Evolutionary conservation across 2,797 vertebrate species (phyloP), one percentile per base, ranked within the genome.

Genomic region (Chromis chromis): DNA sequence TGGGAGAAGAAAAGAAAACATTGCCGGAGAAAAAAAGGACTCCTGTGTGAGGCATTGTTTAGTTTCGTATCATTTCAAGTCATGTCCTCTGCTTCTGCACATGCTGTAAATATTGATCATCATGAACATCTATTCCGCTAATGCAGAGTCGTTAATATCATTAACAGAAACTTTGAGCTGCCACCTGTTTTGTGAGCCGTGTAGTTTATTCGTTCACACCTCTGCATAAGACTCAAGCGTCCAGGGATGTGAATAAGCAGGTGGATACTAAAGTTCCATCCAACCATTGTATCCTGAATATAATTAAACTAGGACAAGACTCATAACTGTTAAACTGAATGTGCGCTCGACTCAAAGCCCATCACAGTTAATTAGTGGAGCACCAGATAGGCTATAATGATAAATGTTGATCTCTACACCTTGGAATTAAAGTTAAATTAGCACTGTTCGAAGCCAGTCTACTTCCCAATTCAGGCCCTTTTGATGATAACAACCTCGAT

Each of bases 161-260:
- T 24, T 62, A 50, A 53, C 22, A 39, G 2, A 53, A 31, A 28
- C 7, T 3, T 36, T 24, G 25, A 36, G 67, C 49, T 17, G 14
- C 40, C 5, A 25, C 19, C n/a, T 39, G n/a, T 31, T 44, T 24
- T 59, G 17, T 39, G 49, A 64, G 28, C 24, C 13, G 4, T 52
- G 27, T 48, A 6, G 12, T 46, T 65, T 16, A 19, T 49, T 36
- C 5, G 1, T 14, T 44, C 17, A 6, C 44, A 46, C 27, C 1
- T 7, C 27, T 49, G 40, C 22, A 50, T 50, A 28, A 24, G 16
- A 49, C 19, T 67, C 13, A 10, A 17, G n/a, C 7, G 6, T 5
- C 4, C 21, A 11, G 70, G 8, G 3, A 28, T 27, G 24, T 53
- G 12, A 66, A 58, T 27, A 48, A 46, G 53, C 63, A 76, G 36